Evolutionary conservation across 2,888 invertebrate species (phyloP).

Genomic region (Griposia aprilina): DNA sequence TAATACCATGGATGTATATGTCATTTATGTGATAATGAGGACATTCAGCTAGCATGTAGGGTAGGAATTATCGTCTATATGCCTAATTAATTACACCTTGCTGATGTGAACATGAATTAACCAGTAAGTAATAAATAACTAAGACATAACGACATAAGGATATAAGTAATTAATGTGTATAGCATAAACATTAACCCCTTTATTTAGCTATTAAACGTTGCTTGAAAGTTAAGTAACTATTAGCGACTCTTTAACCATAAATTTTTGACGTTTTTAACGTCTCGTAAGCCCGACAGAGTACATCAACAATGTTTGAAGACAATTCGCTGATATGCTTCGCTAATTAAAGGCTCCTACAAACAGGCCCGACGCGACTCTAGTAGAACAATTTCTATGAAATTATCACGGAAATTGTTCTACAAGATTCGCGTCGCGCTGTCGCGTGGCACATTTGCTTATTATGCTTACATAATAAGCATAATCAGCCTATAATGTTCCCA

Average conservation of each 20-base stretch:
- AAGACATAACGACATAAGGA: slow-evolving; percentile 1
- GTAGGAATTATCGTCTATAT: slow-evolving; percentile 42
- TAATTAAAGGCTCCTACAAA: too few relatives aligned
- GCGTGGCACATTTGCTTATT: too few relatives aligned
- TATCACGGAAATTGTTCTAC: too few relatives aligned
- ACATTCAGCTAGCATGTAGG: neutral
- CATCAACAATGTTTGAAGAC: neutral
- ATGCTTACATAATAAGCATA: too few relatives aligned
- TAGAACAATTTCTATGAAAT: too few relatives aligned
- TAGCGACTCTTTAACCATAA: too few relatives aligned
- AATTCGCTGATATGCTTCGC: neutral
- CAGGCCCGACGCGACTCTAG: too few relatives aligned
- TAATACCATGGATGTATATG: neutral
- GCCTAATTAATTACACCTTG: slow-evolving; percentile 53
- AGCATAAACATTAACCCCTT: neutral
- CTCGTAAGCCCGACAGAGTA: neutral
- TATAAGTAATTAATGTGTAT: slow-evolving; percentile 1
- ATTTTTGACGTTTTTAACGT: too few relatives aligned
- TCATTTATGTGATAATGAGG: neutral
- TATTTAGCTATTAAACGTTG: too few relatives aligned
- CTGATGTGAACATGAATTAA: slow-evolving; percentile 29
- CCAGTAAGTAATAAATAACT: slow-evolving; percentile 36
- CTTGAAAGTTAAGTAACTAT: too few relatives aligned
- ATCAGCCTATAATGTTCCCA: too few relatives aligned
- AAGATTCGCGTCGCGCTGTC: too few relatives aligned